Evolutionary conservation across 2,797 vertebrate species (phyloP).

Genomic region (Pachyuromys duprasi): DNA sequence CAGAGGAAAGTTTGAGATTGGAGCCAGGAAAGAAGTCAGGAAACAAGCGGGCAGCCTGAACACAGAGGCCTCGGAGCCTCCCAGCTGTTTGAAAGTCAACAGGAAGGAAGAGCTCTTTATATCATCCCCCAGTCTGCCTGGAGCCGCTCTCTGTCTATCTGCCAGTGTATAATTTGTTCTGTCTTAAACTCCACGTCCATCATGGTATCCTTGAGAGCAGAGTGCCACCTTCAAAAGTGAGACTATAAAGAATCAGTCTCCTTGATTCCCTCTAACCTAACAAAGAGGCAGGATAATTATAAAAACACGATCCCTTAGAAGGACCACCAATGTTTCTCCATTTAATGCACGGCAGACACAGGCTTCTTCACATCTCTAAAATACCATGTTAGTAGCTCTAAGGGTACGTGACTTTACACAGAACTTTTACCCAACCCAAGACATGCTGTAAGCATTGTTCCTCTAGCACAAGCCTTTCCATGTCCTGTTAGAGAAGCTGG

Average conservation of each 20-base stretch:
- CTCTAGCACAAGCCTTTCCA: background rate
- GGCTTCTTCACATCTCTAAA: no score
- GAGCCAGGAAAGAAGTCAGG: background rate
- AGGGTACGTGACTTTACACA: accelerated
- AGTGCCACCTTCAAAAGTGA: background rate
- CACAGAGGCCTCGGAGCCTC: background rate
- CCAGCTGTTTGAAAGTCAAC: background rate
- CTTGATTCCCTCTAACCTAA: background rate
- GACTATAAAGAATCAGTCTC: background rate
- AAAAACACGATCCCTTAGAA: background rate
- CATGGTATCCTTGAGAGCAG: accelerated
- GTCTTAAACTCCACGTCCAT: background rate
- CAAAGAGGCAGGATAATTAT: background rate
- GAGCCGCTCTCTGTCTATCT: background rate
- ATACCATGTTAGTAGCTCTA: background rate
- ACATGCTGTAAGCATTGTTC: background rate
- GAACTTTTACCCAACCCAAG: background rate
- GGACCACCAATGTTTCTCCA: background rate
- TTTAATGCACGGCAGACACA: background rate
- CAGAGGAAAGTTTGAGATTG: background rate
- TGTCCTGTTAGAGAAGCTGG: background rate
- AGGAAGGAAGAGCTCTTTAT: accelerated
- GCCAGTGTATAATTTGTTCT: background rate
- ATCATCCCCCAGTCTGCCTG: background rate
- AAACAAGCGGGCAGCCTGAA: accelerated